Evolutionary conservation across 2,797 vertebrate species (phyloP).

Genomic region (Acanthis flammea): DNA sequence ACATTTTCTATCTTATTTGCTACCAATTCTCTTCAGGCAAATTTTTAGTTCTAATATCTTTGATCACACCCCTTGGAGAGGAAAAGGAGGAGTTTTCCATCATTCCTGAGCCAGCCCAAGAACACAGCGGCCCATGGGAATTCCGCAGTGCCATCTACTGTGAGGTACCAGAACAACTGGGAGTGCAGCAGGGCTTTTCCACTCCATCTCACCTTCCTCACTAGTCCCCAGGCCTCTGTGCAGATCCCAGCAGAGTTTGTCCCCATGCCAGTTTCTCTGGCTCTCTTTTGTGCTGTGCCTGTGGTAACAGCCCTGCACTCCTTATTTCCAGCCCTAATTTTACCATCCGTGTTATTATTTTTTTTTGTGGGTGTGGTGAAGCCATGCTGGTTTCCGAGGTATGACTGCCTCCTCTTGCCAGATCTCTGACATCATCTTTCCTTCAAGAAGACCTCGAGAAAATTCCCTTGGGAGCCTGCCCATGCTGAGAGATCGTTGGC

Average conservation of each 20-base stretch:
- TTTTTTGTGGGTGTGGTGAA: not conserved
- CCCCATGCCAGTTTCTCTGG: not conserved
- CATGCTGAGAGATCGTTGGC: not conserved
- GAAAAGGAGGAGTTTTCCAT: not conserved
- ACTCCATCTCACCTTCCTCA: not conserved
- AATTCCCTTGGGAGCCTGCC: conserved; percentile 19
- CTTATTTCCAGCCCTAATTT: conserved; percentile 2
- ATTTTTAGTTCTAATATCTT: not conserved
- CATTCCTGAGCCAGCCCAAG: not conserved
- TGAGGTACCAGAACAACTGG: not conserved
- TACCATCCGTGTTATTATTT: not conserved
- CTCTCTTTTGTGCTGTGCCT: not conserved
- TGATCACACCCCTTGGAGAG: not conserved
- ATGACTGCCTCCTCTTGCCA: not conserved
- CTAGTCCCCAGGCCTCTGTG: not conserved
- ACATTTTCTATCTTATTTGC: not conserved
- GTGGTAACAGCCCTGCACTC: not conserved
- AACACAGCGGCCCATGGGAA: not conserved
- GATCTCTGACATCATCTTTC: not conserved
- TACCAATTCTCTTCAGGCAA: not conserved
- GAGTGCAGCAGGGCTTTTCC: not conserved
- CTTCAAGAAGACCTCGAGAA: conserved; percentile 3
- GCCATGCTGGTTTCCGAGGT: not conserved
- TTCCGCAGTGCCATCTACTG: conserved; percentile 15
- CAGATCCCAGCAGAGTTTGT: not conserved